A percentile compares a stretch with the other conserved stretches of the same genome.
These are phyloP conservation scores for Ricordea florida DNA, from an alignment of 92 coral and sea anemone genomes.

Conservation along the genomic window DNA sequence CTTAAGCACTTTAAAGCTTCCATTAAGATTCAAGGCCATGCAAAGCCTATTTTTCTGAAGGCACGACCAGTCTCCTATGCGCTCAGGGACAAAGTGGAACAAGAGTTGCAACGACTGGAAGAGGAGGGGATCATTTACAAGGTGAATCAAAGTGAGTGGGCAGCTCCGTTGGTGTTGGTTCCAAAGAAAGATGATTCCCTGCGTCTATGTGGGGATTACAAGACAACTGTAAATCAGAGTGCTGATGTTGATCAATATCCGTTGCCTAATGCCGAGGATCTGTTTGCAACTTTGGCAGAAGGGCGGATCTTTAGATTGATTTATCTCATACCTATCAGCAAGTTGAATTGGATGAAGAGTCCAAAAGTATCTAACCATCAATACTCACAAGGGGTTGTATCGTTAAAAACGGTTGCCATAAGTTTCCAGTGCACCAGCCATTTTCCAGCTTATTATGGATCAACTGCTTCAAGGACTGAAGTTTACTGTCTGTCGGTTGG, in stretches of 20 bases:
- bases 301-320: constrained; percentile 36
- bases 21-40: background rate
- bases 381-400: constrained; percentile 39
- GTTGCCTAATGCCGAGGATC: constrained; percentile 37
- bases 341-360: constrained; percentile 11
- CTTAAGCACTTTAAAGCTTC: background rate
- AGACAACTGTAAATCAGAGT: constrained; percentile 49
- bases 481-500: background rate
- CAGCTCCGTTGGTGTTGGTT: background rate
- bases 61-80: background rate
- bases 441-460: background rate
- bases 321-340: constrained; percentile 41
- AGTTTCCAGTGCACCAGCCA: background rate
- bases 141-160: background rate
- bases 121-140: background rate
- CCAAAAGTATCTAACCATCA: constrained; percentile 16
- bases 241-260: constrained; percentile 42
- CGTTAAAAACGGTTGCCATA: background rate
- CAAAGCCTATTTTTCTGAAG: background rate
- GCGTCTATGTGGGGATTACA: constrained; percentile 48
- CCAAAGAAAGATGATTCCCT: background rate
- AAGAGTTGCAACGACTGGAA: background rate
- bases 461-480: background rate
- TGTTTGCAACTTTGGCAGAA: constrained; percentile 36
- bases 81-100: background rate